phyloP scores from a whole-genome alignment of 2,888 invertebrate genomes.

The Lasioglossum zephyrum region DNA sequence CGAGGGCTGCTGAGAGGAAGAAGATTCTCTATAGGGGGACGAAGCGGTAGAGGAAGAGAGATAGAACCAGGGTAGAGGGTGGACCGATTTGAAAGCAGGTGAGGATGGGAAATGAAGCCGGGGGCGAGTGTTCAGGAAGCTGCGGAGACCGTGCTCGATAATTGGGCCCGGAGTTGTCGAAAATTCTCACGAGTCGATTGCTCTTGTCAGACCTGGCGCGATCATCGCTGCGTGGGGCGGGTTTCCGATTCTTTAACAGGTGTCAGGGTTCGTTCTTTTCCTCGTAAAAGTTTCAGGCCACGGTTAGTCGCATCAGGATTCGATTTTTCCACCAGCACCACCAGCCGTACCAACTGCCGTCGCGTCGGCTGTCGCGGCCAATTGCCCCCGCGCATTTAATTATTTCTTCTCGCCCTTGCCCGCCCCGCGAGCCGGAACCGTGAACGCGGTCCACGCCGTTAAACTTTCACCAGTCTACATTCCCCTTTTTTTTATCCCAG shows the following conservation, averaged over 20 bases:
- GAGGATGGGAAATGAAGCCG: slow-evolving; percentile 78
- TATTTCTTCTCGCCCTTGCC: slow-evolving; percentile 17
- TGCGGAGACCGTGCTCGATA: slow-evolving; percentile 74
- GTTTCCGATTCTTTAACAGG: slow-evolving; percentile 41
- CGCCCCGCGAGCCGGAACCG: neutral
- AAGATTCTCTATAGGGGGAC: neutral
- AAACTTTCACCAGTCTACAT: slow-evolving; percentile 16
- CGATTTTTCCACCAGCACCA: neutral
- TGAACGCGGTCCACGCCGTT: neutral
- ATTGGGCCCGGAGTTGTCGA: slow-evolving; percentile 78
- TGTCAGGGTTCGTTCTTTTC: slow-evolving; percentile 1
- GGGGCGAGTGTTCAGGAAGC: slow-evolving; percentile 71
- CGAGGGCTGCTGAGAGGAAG: neutral
- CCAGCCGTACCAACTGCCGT: neutral
- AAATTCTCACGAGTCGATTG: slow-evolving; percentile 64
- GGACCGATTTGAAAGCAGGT: slow-evolving; percentile 70
- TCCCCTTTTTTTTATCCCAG: neutral
- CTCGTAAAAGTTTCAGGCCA: slow-evolving; percentile 28
- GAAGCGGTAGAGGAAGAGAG: neutral
- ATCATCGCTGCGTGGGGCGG: slow-evolving; percentile 16
- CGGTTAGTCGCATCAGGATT: neutral
- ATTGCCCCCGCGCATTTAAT: slow-evolving; percentile 41
- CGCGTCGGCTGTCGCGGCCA: neutral
- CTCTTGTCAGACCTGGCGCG: slow-evolving; percentile 17
- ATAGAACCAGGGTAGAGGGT: slow-evolving; percentile 30